Base-by-base conservation (phyloP, 2,113 vertebrate species). In the Channa maculata region DNA sequence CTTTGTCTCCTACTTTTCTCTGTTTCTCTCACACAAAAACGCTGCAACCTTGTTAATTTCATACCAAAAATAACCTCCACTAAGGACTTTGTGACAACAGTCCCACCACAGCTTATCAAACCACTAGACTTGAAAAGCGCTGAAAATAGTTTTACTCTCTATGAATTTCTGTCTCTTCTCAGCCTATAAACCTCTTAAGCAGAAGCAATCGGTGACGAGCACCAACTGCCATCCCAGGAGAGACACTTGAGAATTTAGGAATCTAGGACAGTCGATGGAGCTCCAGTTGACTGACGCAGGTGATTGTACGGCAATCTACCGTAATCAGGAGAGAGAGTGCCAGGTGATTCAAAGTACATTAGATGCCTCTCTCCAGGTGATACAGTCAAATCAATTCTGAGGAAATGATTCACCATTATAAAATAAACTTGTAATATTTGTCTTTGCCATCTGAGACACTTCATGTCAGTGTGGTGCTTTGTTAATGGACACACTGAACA, bases 131-230 rank as follows among this genome's bases (percentile, higher is more conserved):
- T 71, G 65, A 81, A 82, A 69, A 36, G 71, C 0, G 0, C 78
- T 33, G 63, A 49, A 76, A 77, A 77, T 73, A 77, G 72, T 77
- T 65, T 36, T 8, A 1, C 64, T 71, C 64, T 71, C 62, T 36
- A 45, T 69, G 78, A 71, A 51, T 79, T 62, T 6, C 59, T 70
- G 71, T 71, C 75, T 59, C 71, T 46, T 54, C 65, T 80, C 65
- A 74, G 69, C 73, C 74, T 37, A 11, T 66, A 70, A 85, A 80
- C 59, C 60, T 80, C 77, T 84, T 41, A 66, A 73, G 63, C 65
- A 15, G 65, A 63, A 37, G 77, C 51, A 54, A 59, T 9, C 6
- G 5, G 58, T 44, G 54, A 54, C 43, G 34, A 80, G 73, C 0
- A 51, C 74, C 72, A 9, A 15, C 79, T 41, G 66, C 34, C 48